These are phyloP conservation scores for Anisognathus igniventris DNA, from an alignment of 2,797 vertebrate genomes.

Conservation along the genomic window DNA sequence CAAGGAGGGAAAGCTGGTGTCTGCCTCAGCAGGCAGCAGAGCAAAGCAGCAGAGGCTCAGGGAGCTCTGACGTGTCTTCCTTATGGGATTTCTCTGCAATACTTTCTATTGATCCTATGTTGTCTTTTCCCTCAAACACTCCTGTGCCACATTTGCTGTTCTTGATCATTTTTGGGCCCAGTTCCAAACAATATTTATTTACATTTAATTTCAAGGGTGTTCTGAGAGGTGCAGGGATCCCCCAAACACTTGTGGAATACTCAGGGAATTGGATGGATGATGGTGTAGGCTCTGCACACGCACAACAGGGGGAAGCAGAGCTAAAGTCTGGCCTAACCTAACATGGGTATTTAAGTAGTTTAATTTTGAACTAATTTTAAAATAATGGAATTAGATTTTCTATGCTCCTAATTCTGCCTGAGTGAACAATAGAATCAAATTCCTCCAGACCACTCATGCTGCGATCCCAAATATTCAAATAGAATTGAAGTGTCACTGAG, in stretches of 20 bases:
- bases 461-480: neutral
- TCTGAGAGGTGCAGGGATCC: neutral
- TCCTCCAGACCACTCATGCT: neutral
- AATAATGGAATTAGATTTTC: neutral
- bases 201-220: neutral
- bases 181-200: neutral
- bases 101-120: neutral
- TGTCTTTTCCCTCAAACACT: neutral
- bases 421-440: neutral
- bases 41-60: neutral
- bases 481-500: neutral
- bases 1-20: neutral
- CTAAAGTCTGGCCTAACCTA: neutral
- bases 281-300: neutral
- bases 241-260: neutral
- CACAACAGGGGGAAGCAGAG: neutral
- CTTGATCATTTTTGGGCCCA: neutral
- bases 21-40: conserved; percentile 8
- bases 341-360: neutral
- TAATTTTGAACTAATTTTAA: neutral
- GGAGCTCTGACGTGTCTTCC: neutral
- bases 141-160: neutral
- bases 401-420: neutral
- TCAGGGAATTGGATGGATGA: neutral
- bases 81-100: neutral